Conservation (phyloP, 2,113 vertebrate genomes). For the Phasianus colchicus region DNA sequence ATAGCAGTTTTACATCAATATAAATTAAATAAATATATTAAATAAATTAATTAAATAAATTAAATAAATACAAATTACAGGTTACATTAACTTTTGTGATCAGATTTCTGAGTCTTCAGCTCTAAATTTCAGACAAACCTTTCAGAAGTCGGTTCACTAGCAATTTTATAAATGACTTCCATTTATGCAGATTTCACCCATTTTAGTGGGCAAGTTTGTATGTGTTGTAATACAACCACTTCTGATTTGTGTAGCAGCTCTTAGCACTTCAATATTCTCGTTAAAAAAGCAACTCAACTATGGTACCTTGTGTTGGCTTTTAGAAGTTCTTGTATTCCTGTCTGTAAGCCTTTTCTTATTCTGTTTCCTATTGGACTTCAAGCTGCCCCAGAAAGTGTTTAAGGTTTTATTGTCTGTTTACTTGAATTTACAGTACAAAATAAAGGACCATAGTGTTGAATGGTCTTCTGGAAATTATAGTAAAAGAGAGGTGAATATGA, state of each 20-base stretch:
- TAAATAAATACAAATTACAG: neutral
- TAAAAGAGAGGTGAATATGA: neutral
- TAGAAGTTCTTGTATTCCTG: neutral
- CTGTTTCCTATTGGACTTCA: neutral
- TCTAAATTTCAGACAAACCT: neutral
- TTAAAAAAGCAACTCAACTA: neutral
- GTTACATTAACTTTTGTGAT: accelerated
- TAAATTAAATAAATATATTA: no score
- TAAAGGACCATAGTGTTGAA: neutral
- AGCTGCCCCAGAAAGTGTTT: neutral
- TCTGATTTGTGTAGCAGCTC: neutral
- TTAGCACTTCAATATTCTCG: neutral
- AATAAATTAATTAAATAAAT: no score
- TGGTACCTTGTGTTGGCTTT: neutral
- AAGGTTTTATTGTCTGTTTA: neutral
- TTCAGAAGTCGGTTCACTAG: neutral
- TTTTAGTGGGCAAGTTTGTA: neutral
- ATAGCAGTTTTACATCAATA: neutral
- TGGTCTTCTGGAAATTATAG: neutral
- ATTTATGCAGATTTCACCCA: neutral
- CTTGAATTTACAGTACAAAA: neutral
- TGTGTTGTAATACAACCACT: neutral
- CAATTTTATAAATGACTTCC: neutral
- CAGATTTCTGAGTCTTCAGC: neutral
- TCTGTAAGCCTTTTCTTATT: neutral